phyloP scores from a whole-genome alignment of 92 coral and sea anemone species.

The Heteractis magnifica region DNA sequence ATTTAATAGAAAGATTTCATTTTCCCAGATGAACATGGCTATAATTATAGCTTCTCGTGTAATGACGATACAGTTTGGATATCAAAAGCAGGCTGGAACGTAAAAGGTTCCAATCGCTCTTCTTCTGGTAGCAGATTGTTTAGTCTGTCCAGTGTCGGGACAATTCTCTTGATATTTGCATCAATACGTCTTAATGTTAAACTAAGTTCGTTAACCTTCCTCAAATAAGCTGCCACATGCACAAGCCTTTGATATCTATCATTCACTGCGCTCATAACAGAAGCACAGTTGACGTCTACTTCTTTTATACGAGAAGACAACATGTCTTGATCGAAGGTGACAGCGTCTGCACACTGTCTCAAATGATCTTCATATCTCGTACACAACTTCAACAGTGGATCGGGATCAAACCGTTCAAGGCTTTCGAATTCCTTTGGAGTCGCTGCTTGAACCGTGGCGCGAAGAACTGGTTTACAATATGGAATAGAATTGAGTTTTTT shows the following conservation, averaged over 20 bases:
- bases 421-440: constrained; percentile 70
- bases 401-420: constrained; percentile 65
- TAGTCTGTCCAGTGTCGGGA: constrained; percentile 92
- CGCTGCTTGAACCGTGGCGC: constrained; percentile 65
- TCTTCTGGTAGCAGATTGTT: constrained; percentile 87
- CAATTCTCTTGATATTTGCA: constrained; percentile 73
- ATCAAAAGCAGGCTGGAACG: constrained; percentile 39
- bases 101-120: constrained; percentile 77
- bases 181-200: constrained; percentile 73
- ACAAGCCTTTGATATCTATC: constrained; percentile 74
- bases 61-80: constrained; percentile 17
- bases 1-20: too few species aligned
- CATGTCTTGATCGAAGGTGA: constrained; percentile 93
- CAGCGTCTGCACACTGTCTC: constrained; percentile 94
- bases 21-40: background rate
- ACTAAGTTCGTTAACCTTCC: constrained; percentile 85
- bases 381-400: constrained; percentile 60
- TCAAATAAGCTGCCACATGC: constrained; percentile 61
- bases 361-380: constrained; percentile 72
- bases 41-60: constrained; percentile 9
- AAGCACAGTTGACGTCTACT: constrained; percentile 65
- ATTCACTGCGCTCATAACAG: constrained; percentile 64
- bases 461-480: constrained; percentile 67
- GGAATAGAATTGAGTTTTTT: constrained; percentile 57
- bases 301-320: constrained; percentile 78